Conservation (phyloP, 2,888 invertebrate species). For the Ichneumoninae sp. region DNA sequence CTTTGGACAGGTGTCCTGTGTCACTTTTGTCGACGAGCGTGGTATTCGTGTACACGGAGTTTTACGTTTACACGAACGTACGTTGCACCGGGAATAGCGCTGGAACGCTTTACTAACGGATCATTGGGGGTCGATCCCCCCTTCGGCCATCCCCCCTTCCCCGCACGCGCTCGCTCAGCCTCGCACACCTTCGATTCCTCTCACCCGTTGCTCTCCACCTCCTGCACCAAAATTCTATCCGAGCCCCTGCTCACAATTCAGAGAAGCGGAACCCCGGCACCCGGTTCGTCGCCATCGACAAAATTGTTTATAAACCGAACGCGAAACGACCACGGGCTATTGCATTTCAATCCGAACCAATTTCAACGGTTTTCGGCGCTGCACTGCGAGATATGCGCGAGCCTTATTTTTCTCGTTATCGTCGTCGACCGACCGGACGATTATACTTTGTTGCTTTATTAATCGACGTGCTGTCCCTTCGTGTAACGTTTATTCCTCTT, state of each 20-base stretch:
- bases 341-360: constrained; percentile 60
- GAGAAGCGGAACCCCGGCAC: constrained; percentile 33
- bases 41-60: neutral
- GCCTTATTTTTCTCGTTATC: constrained; percentile 52
- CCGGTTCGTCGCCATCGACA: constrained; percentile 53
- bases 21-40: constrained; percentile 25
- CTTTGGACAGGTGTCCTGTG: constrained; percentile 42
- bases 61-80: constrained; percentile 18
- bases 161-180: neutral
- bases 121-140: constrained; percentile 40
- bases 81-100: constrained; percentile 40
- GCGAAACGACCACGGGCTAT: constrained; percentile 21
- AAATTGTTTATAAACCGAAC: constrained; percentile 59
- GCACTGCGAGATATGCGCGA: constrained; percentile 29
- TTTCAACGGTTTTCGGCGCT: constrained; percentile 35
- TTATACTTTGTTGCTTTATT: constrained; percentile 12
- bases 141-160: neutral
- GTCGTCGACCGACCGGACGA: constrained; percentile 18
- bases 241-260: constrained; percentile 48
- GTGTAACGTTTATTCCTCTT: constrained; percentile 10
- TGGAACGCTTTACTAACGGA: constrained; percentile 60
- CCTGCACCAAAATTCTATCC: constrained; percentile 54
- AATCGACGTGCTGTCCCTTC: neutral
- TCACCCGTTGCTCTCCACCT: constrained; percentile 22
- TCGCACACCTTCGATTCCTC: constrained; percentile 2